These are phyloP conservation scores for Linyphia triangularis DNA, from an alignment of 2,888 invertebrate species.

Conservation along the genomic window DNA sequence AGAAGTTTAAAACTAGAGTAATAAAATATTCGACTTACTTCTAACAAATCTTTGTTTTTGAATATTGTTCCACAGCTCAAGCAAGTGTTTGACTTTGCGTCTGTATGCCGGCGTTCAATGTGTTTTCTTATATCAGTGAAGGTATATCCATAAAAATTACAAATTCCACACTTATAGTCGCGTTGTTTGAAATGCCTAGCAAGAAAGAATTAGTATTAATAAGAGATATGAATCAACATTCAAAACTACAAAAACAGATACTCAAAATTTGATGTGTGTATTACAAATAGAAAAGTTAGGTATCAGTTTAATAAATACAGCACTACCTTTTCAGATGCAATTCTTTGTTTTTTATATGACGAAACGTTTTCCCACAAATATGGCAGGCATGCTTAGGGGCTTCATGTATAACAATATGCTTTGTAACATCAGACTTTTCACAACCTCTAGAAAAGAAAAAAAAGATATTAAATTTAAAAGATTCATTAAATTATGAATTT, in stretches of 20 bases:
- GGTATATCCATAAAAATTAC: slow-evolving; percentile 81
- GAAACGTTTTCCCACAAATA: slow-evolving; percentile 80
- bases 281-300: background rate
- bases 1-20: background rate
- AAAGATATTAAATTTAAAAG: background rate
- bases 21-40: slow-evolving; percentile 75
- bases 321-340: slow-evolving; percentile 80
- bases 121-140: slow-evolving; percentile 81
- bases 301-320: background rate
- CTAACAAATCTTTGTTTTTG: slow-evolving; percentile 77
- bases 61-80: slow-evolving; percentile 79
- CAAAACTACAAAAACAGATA: background rate
- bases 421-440: slow-evolving; percentile 80
- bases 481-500: background rate
- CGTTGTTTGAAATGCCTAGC: slow-evolving; percentile 80
- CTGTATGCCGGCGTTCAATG: slow-evolving; percentile 80
- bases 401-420: slow-evolving; percentile 80
- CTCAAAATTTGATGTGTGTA: background rate
- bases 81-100: slow-evolving; percentile 79
- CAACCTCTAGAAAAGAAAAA: slow-evolving; percentile 79
- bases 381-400: slow-evolving; percentile 80
- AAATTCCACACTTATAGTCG: slow-evolving; percentile 81
- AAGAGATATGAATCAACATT: background rate
- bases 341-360: slow-evolving; percentile 81
- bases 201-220: background rate